phyloP scores from a whole-genome alignment of 2,888 invertebrate genomes.

The Actias luna region DNA sequence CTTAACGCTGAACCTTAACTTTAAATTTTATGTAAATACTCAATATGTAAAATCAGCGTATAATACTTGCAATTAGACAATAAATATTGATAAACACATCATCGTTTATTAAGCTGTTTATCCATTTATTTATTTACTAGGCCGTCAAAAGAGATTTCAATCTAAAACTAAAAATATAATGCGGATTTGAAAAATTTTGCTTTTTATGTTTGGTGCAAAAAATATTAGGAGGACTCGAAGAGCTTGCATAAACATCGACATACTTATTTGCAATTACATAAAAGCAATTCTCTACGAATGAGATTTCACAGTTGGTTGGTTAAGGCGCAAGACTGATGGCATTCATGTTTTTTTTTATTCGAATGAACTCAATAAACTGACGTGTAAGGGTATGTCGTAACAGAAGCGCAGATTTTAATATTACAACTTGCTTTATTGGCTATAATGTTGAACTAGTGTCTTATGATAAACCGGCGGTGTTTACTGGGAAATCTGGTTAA shows the following conservation, averaged over 20 bases:
- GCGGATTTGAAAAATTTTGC: too few species aligned
- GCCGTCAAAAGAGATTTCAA: conserved; percentile 51
- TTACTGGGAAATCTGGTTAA: neutral
- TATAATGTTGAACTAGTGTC: neutral
- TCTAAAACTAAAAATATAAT: conserved; percentile 19
- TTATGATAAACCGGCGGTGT: neutral
- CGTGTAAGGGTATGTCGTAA: conserved; percentile 44
- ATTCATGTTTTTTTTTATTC: conserved; percentile 31
- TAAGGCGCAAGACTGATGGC: conserved; percentile 33
- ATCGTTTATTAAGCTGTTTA: conserved; percentile 44
- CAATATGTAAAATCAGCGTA: too few species aligned
- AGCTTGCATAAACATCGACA: conserved; percentile 59
- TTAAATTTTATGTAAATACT: too few species aligned
- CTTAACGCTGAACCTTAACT: too few species aligned
- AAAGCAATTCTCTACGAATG: conserved; percentile 47
- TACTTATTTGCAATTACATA: conserved; percentile 60
- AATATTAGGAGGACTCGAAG: conserved; percentile 23
- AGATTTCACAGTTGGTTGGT: conserved; percentile 54
- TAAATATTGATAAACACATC: conserved; percentile 79
- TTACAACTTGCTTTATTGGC: conserved; percentile 42
- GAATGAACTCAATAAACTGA: conserved; percentile 41
- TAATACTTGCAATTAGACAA: conserved; percentile 63
- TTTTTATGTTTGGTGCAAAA: neutral
- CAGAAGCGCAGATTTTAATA: conserved; percentile 51
- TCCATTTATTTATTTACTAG: conserved; percentile 48